Base-by-base conservation (phyloP, 2,113 vertebrate genomes). In the Solea senegalensis region DNA sequence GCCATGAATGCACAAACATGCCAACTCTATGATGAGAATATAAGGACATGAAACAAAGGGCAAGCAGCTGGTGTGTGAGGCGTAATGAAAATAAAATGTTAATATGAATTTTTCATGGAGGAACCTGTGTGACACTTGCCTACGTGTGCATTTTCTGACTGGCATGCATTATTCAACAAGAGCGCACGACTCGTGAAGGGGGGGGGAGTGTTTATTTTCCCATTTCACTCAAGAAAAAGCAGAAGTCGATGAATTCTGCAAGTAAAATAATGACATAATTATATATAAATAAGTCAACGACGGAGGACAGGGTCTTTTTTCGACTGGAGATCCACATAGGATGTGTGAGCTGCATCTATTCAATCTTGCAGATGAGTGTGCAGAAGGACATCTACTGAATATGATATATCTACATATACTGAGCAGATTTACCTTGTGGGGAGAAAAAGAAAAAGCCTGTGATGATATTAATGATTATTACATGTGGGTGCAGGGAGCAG, bases 101-200 rank as follows among this genome's bases (percentile, higher is more conserved):
- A 71, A 87, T 71, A 90, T 92, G 69, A 90, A 93, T 91, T 78
- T 91, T 92, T 91, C 86, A 91, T 90, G 80, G 62, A 64, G 78
- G 77, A 80, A 85, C 82, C 88, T 85, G 87, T 74, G 80, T 73
- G 85, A 91, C 89, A 90, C 85, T 88, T 84, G 87, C 88, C 78
- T 63, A 74, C 66, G 79, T 89, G 83, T 78, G 88, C 85, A 83
- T 83, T 88, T 88, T 82, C 64, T 5, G 40, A 14, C 76, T 0
- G 71, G 67, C 2, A 87, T 93, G 49, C 88, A 92, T 92, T 89
- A 91, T 88, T 91, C 85, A 93, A 56, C 34, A 52, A 41, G 51
- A 56, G 53, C 21, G 21, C 8, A 64, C 21, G 84, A 75, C 81
- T 73, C 27, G 13, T 78, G 77, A 49, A n/a, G 27, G 79, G 49